Base-by-base conservation (phyloP, 2,888 invertebrate genomes). In the Pheosia tremula region DNA sequence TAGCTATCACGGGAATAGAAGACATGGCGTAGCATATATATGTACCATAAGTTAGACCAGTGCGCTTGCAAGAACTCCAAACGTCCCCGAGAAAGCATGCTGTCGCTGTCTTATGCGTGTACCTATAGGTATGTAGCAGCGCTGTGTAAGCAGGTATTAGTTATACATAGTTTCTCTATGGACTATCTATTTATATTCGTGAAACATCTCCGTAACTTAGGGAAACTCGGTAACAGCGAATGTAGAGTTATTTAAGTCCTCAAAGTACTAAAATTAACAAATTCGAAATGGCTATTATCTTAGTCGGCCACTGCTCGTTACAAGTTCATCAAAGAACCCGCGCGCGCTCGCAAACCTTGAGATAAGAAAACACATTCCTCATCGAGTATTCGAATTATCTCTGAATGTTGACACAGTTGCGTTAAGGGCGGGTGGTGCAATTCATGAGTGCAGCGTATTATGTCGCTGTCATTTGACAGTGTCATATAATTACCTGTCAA, bases 301-400 rank as follows among this genome's bases (percentile, higher is more conserved):
- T 71, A 74, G 68, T 64, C 66, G 66, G 70, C 64, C 71, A 68
- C 59, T 69, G 71, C 68, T 75, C 72, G 79, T 79, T 82, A 81
- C 78, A 82, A 87, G 86, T 87, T 85, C 82, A 86, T 90, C 88
- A 90, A 88, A 89, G 87, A 81, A 71, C 55, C 83, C 84, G 86
- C 79, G 79, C 77, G 78, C 69, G 63, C 79, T 77, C 82, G 85
- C 87, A 75, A 87, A 85, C 85, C 84, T 82, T 63, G 68, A 84
- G 91, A 91, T 92, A 92, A 90, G 90, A 87, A 88, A 86, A 88
- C 85, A 90, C 87, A 89, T 89, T 89, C 86, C 86, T 87, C 88
- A 87, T 86, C 84, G 85, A 87, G 84, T 84, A 88, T 87, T 88
- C 85, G 87, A 90, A 89, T 91, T 91, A 93, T 91, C 90, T 90